Conservation (phyloP, 2,797 vertebrate genomes). For the Spondyliosoma cantharus region DNA sequence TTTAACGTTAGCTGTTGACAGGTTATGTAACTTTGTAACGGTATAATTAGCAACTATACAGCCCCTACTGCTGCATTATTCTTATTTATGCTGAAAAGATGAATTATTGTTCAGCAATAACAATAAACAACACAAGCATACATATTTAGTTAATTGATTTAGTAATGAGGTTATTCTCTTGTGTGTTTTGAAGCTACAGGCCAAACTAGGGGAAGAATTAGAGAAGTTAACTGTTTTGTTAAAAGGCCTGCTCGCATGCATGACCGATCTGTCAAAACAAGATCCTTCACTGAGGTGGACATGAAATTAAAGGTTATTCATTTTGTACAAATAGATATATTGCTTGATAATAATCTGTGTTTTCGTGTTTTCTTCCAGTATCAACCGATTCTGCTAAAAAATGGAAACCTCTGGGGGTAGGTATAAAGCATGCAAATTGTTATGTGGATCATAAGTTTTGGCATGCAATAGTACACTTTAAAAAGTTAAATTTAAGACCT, state of each 20-base stretch:
- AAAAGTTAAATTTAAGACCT: background rate
- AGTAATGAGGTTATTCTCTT: background rate
- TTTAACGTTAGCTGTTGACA: conserved; percentile 7
- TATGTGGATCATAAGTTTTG: background rate
- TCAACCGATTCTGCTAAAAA: conserved; percentile 59
- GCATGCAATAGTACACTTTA: background rate
- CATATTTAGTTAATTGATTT: background rate
- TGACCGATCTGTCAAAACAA: conserved; percentile 36
- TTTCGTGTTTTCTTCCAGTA: conserved; percentile 53
- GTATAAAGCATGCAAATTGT: conserved; percentile 26
- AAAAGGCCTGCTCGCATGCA: conserved; percentile 7
- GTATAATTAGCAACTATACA: background rate
- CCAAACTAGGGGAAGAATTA: background rate
- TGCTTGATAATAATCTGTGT: background rate
- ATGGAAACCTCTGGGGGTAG: conserved; percentile 81
- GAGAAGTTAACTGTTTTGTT: background rate
- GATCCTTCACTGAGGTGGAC: background rate
- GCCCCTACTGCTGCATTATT: background rate
- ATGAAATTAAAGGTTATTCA: background rate
- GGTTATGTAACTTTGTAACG: conserved; percentile 6
- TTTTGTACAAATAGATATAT: background rate
- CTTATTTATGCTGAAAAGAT: background rate
- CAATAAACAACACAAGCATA: background rate
- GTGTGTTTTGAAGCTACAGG: background rate
- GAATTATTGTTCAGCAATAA: background rate